Evolutionary conservation across 92 coral and sea anemone species (phyloP).

Genomic region (Porites divaricata): DNA sequence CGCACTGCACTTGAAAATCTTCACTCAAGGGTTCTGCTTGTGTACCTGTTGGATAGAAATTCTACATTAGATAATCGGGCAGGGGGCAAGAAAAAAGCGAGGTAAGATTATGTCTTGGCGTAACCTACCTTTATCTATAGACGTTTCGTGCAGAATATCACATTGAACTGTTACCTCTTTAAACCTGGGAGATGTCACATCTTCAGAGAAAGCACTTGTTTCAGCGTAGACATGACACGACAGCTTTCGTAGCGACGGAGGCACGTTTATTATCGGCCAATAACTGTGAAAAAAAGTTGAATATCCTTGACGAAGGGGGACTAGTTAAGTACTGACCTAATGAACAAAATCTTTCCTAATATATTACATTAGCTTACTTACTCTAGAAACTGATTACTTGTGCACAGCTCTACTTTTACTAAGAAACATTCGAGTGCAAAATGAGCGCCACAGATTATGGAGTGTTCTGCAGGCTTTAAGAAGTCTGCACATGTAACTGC

Average conservation of each 20-base stretch:
- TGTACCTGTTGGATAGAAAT: neutral
- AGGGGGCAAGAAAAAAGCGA: neutral
- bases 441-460: neutral
- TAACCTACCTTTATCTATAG: no score
- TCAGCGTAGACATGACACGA: no score
- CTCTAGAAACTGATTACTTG: conserved; percentile 9
- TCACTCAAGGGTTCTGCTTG: neutral
- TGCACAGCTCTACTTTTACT: conserved; percentile 34
- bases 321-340: neutral
- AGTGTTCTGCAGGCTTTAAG: neutral
- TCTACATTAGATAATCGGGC: neutral
- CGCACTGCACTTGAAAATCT: neutral
- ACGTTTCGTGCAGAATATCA: no score
- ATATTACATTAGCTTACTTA: neutral
- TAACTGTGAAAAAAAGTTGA: neutral
- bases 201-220: no score
- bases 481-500: neutral
- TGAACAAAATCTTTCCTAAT: neutral
- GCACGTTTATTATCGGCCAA: neutral
- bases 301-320: neutral
- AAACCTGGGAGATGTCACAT: no score
- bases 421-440: neutral
- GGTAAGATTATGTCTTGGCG: no score
- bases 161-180: no score
- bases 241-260: no score